Conservation (phyloP, 2,797 vertebrate genomes). For the Protosalanx chinensis region DNA sequence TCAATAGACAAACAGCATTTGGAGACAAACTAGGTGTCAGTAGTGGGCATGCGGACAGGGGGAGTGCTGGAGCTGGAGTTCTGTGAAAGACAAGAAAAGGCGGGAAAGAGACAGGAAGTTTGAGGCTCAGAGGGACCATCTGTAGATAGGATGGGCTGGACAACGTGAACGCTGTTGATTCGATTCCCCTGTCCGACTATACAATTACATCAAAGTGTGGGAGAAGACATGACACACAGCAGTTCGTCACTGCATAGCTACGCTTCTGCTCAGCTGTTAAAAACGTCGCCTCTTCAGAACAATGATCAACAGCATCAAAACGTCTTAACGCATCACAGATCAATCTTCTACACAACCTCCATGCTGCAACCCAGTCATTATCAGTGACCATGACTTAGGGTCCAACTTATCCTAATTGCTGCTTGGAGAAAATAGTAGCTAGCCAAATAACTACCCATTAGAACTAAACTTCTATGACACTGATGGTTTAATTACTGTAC, state of each 20-base stretch:
- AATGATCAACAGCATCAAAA: neutral
- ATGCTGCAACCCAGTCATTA: neutral
- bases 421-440: neutral
- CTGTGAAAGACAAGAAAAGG: slow-evolving; percentile 7
- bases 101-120: neutral
- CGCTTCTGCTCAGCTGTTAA: neutral
- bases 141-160: neutral
- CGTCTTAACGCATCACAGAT: neutral
- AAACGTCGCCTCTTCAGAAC: neutral
- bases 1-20: neutral
- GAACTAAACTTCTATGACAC: neutral
- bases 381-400: neutral
- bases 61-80: neutral
- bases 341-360: neutral
- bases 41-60: neutral
- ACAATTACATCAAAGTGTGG: neutral
- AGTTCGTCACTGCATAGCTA: neutral
- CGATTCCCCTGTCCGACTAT: neutral
- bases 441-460: neutral
- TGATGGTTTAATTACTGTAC: too few relatives aligned
- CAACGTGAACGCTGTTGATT: neutral
- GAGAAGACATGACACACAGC: neutral
- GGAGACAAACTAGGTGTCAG: neutral
- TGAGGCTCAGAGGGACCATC: neutral
- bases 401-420: neutral